Base-by-base conservation (phyloP, 1,140 invertebrate genomes). In the Macrosteles quadrilineatus region DNA sequence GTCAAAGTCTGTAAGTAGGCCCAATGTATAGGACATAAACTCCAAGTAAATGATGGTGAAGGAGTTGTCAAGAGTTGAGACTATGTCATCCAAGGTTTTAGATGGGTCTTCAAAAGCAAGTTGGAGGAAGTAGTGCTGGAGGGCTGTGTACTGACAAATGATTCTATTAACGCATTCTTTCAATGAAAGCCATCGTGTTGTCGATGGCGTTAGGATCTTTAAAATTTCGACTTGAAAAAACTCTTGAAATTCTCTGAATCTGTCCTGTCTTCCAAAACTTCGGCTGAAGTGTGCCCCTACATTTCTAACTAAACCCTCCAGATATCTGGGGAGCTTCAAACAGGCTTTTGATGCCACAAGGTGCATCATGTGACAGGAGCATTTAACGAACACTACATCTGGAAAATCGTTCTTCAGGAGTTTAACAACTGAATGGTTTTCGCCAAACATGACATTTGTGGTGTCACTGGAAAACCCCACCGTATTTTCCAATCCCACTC, bases 121-220 rank as follows among this genome's bases (percentile, higher is more conserved):
- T 72, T 74, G 69, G 65, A 30, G 75, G 43, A 81, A 77, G 72
- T 79, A 82, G 21, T 68, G 57, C 36, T 76, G 73, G n/a, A 81
- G 67, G 45, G 76, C 71, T 45, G 69, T 64, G 30, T 71, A 81
- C 53, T 80, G 78, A 63, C 80, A 75, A 21, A 80, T 68, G 17
- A 78, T 62, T 66, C 78, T 67, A 67, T 79, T 71, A 3, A 80
- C 77, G 75, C 77, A 79, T 32, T 71, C 64, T 71, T 81, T 73
- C 23, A 80, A 40, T 3, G 81, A 80, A 14, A 81, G 70, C 78
- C 77, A 82, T 30, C 78, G 72, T 29, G 78, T 82, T 50, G 43
- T 74, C 40, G 73, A 69, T 29, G 75, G 75, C 27, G 67, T 63
- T 0, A 81, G 43, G 50, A 80, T 80, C 74, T 80, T 80, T 68